Base-by-base conservation (phyloP, 1,140 invertebrate species). In the Portunus trituberculatus region DNA sequence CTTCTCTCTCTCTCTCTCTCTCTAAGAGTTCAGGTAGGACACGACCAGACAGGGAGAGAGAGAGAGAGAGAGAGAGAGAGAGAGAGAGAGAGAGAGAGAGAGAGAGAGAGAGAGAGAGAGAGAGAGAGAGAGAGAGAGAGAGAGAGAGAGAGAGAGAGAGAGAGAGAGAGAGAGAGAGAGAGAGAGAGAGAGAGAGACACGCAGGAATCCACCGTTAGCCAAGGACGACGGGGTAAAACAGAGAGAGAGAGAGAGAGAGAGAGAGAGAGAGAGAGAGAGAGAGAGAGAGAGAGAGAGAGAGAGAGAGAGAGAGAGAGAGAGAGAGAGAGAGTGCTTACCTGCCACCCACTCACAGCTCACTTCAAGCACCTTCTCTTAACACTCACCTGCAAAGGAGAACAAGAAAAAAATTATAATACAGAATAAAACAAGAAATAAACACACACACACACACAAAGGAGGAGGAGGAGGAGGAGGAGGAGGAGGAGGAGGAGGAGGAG, bases 71-170 rank as follows among this genome's bases (percentile, higher is more conserved):
- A 20, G 28, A 86, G 84, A 20, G 84, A 86, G 6, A 20, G 84
- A 20, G 84, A 20, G 28, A 86, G 84, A 86, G 84, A 86, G 28
- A 86, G 84, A 86, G 84, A 86, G 28, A 86, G 84, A 86, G 84
- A 86, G 28, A 86, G 84, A 86, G 84, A 86, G 28, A 86, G 84
- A 86, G 28, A 86, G 84, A 86, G 32, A 86, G 28, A 86, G 28
- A 86, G 28, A 59, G 52, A 59, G 52, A 59, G 52, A 59, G 12
- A 59, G 20, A 86, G 12, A 86, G 12, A 14, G n/a, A 86, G 84
- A 28, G n/a, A 14, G 84, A 86, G 52, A 59, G 52, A 59, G 52
- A 59, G 52, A 59, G 52, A 59, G 52, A 59, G 67, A 76, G 67
- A 76, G 67, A 76, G 67, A 76, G 67, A 76, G 67, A 76, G 67